Evolutionary conservation across 1,140 invertebrate species (phyloP), one percentile per base, ranked within the genome.

Genomic region (Antheraea mylitta): DNA sequence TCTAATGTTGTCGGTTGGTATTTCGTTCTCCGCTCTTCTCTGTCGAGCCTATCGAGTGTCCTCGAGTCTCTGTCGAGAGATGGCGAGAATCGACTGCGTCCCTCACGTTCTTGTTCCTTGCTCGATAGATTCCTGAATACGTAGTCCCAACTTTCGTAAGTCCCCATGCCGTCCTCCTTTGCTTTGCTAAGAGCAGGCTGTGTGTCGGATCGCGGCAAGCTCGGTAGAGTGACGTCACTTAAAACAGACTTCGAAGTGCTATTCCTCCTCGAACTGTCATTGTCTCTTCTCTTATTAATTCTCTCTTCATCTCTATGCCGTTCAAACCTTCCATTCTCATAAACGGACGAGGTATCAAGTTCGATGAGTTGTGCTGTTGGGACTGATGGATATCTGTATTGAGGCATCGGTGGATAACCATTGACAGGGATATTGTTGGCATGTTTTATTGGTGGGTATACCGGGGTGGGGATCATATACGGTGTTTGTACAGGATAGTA

Each of bases 51-150:
- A 19, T 90, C 89, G 1, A 92, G 71, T 0, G 90, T 92, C 69
- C 89, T 85, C 0, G 92, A 92, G 78, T 92, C 91, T 66, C 90
- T 83, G 30, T 92, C 90, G 7, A 88, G 68, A 18, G 88, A 89
- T 8, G 90, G 89, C 6, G 91, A 93, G 48, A 95, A 88, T 37
- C 95, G 85, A 85, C 95, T 94, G 10, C 94, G 93, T 18, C 93
- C 85, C 64, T 95, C 95, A 4, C 93, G 94, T 3, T 94, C 94
- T 74, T 96, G 96, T 0, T 96, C 95, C 73, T 95, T 94, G 74
- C 94, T 96, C 69, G 96, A 95, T 5, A 97, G 87, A 85, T 96
- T 96, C 72, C 94, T 93, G 78, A 95, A 97, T 0, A 97, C 96
- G 81, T 96, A 97, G 80, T 96, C 95, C 96, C 96, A 97, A 62